Percentiles rank a stretch among this genome's conserved stretches.
Evolutionary conservation across 2,797 vertebrate species (phyloP).

Genomic region (Brotula barbata): DNA sequence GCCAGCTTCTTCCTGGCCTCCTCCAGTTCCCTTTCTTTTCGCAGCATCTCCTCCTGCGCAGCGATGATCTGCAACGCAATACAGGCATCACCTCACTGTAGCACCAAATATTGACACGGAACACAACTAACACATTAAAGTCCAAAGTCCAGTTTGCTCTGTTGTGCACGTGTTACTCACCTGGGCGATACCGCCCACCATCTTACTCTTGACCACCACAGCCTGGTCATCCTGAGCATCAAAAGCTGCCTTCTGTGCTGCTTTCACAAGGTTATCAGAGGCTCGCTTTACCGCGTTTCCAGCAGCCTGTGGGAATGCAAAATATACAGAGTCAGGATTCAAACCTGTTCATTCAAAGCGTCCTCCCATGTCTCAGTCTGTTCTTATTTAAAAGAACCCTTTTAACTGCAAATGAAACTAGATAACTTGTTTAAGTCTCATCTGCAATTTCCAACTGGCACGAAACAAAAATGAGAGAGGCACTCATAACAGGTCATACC

Average conservation of each 20-base stretch:
- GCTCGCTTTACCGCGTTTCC: slow-evolving; percentile 97
- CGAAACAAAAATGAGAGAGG: too few relatives aligned
- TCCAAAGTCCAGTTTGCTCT: neutral
- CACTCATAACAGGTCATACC: too few relatives aligned
- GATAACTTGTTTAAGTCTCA: too few relatives aligned
- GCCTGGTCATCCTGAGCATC: slow-evolving; percentile 92
- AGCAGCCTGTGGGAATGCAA: slow-evolving; percentile 79
- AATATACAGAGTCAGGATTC: neutral
- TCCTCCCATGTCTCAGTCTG: too few relatives aligned
- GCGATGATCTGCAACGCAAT: slow-evolving; percentile 98
- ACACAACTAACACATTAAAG: too few relatives aligned
- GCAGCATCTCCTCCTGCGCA: slow-evolving; percentile 98
- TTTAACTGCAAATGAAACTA: too few relatives aligned
- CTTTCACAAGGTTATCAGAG: slow-evolving; percentile 96
- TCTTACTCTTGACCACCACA: slow-evolving; percentile 96
- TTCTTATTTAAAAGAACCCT: too few relatives aligned
- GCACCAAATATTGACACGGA: neutral
- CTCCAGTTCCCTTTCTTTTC: slow-evolving; percentile 96
- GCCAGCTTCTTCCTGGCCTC: slow-evolving; percentile 98
- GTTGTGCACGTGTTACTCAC: slow-evolving; percentile 71
- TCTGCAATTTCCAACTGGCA: too few relatives aligned
- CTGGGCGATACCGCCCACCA: slow-evolving; percentile 99
- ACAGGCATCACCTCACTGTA: slow-evolving; percentile 78
- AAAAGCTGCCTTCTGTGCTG: slow-evolving; percentile 95
- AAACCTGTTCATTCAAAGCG: too few relatives aligned